Evolutionary conservation across 2,888 invertebrate genomes (phyloP), one percentile per base, ranked within the genome.

Genomic region (Laothoe populi): DNA sequence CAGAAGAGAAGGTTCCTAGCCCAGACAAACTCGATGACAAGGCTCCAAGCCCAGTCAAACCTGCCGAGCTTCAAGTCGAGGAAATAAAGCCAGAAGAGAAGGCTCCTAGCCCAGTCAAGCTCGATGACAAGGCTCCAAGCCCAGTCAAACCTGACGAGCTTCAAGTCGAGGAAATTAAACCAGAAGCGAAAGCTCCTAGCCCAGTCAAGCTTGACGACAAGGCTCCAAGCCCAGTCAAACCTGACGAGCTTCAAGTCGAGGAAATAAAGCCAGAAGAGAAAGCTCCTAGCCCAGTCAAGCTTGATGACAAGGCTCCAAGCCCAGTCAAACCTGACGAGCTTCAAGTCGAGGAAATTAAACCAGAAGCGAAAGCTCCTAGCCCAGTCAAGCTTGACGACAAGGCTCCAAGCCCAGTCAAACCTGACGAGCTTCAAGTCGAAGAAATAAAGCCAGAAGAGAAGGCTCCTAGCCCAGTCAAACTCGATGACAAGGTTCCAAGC

Each of bases 191-290:
- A 13, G 46, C 3, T 0, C 57, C 57, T 0, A 65, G 60, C 24
- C 23, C 61, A 21, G 59, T 58, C 16, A 63, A 59, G 35, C 5
- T 21, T n/a, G 65, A 64, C 35, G 64, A 26, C 4, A 66, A 64
- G 57, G 63, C 5, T 24, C 58, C 57, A 0, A 67, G 35, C 49
- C 61, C 64, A 4, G 31, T 48, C n/a, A 24, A 63, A 31, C 2
- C 44, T 7, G 63, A 59, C 0, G 63, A 21, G n/a, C n/a, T n/a
- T n/a, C n/a, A n/a, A n/a, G n/a, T n/a, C n/a, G n/a, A n/a, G n/a
- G n/a, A n/a, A n/a, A 45, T 44, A 0, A 63, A 65, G 8, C 45
- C 11, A 7, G 63, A 61, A 0, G 60, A 63, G 0, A 65, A 68
- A 10, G 26, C 7, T 0, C 53, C 11, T 1, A 70, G 68, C 48